A percentile compares a stretch with the other conserved stretches of the same genome.
phyloP scores from a whole-genome alignment of 1,140 invertebrate genomes.

The Dufourea novaeangliae region DNA sequence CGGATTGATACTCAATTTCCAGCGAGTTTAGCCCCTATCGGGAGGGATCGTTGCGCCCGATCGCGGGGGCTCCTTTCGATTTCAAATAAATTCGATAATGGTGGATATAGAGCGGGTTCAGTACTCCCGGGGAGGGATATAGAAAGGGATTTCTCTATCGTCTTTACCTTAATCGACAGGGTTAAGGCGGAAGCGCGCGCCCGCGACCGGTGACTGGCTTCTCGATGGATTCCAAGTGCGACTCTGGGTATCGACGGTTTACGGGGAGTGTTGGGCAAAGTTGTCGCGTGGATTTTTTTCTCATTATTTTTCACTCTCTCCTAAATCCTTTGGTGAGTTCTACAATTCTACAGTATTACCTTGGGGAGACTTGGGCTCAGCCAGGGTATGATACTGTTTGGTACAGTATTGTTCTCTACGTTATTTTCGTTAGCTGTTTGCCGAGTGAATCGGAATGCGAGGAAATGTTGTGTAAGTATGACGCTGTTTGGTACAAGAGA shows the following conservation, averaged over 20 bases:
- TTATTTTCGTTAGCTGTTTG: too few relatives aligned
- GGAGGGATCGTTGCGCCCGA: constrained; percentile 70
- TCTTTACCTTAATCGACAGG: constrained; percentile 64
- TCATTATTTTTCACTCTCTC: too few relatives aligned
- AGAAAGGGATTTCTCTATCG: constrained; percentile 51
- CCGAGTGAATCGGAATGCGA: too few relatives aligned
- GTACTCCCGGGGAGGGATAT: constrained; percentile 24
- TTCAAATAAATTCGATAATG: constrained; percentile 74
- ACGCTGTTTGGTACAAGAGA: too few relatives aligned
- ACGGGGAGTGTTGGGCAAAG: not conserved
- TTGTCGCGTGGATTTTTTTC: not conserved
- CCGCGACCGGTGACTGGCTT: constrained; percentile 11
- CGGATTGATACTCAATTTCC: constrained; percentile 77
- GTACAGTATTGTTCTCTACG: too few relatives aligned
- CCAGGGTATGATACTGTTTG: too few relatives aligned
- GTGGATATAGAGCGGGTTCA: constrained; percentile 44
- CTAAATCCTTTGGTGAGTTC: too few relatives aligned
- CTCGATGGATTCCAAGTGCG: constrained; percentile 12
- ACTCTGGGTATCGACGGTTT: not conserved
- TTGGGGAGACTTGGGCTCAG: too few relatives aligned
- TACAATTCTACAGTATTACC: too few relatives aligned
- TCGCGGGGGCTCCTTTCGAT: constrained; percentile 65
- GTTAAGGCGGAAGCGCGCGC: constrained; percentile 20
- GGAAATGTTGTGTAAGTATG: too few relatives aligned
- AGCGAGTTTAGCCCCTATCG: constrained; percentile 72